Evolutionary conservation across 2,888 invertebrate species (phyloP), one percentile per base, ranked within the genome.

Genomic region (Lagria hirta): DNA sequence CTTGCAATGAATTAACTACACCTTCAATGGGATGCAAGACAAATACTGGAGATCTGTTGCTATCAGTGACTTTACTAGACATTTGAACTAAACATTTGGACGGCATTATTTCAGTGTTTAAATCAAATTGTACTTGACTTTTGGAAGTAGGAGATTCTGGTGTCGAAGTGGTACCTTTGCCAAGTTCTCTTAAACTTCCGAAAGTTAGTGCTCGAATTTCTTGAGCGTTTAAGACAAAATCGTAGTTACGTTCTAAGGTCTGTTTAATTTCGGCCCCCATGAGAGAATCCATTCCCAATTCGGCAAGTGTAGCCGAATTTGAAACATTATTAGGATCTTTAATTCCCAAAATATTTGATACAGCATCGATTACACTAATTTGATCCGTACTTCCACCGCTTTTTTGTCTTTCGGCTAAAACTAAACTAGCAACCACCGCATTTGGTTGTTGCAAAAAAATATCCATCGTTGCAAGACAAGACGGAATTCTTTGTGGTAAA

Each of bases 261-360:
- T 96, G 96, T 71, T 97, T 97, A 65, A 99, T 94, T 78, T 99
- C 99, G 1, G 98, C 95, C 27, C 96, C 96, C 98, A 98, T 98
- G 55, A 99, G 75, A 1, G 97, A 97, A 70, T 99, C 98, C 85
- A 99, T 91, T 48, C 98, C 98, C 22, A 99, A 80, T 71, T 99
- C 98, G 15, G 93, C 92, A 28, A 99, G 75, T 23, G 86, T 87
- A 3, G 88, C 81, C 15, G 80, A 79, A 23, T 82, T 78, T 48
- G 89, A 82, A 16, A 96, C 79, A 48, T 86, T 85, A 55, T 81
- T 82, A 0, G 84, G 75, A 63, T 98, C 94, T 70, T 94, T 92
- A 62, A 98, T 83, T 46, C 88, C 90, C 35, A 96, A 75, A 61
- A 96, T 93, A 68, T 94, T 92, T 30, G 87, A 89, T 5, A 96